Conservation (phyloP, 2,888 invertebrate genomes). For the Malthinus flaveolus region DNA sequence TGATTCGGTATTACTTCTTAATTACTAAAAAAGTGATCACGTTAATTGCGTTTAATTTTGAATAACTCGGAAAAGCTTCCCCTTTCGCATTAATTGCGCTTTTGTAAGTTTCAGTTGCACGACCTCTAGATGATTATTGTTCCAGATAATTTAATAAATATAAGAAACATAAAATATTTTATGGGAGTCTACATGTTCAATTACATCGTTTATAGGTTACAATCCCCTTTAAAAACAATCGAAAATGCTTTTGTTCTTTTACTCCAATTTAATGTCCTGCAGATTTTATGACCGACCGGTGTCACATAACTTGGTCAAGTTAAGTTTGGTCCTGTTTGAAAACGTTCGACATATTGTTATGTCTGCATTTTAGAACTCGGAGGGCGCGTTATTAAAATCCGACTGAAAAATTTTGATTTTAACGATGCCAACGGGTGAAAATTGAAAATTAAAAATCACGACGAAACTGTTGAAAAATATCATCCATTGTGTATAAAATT, state of each 20-base stretch:
- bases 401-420: background rate
- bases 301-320: conserved; percentile 30
- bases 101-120: no score
- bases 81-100: no score
- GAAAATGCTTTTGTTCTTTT: conserved; percentile 28
- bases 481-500: no score
- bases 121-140: no score
- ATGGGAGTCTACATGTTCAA: no score
- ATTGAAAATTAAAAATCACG: background rate
- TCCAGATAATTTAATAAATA: no score
- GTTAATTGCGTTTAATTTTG: no score
- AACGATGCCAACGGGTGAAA: background rate
- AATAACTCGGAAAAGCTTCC: no score
- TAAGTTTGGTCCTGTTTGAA: conserved; percentile 26
- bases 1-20: no score
- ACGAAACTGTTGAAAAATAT: background rate
- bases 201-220: no score
- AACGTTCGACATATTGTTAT: conserved; percentile 23
- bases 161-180: no score
- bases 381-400: background rate
- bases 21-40: no score
- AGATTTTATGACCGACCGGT: conserved; percentile 28
- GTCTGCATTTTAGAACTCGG: conserved; percentile 8
- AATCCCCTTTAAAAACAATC: background rate
- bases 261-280: conserved; percentile 23